Evolutionary conservation across 2,797 vertebrate species (phyloP).

Genomic region (Urosaurus nigricauda): DNA sequence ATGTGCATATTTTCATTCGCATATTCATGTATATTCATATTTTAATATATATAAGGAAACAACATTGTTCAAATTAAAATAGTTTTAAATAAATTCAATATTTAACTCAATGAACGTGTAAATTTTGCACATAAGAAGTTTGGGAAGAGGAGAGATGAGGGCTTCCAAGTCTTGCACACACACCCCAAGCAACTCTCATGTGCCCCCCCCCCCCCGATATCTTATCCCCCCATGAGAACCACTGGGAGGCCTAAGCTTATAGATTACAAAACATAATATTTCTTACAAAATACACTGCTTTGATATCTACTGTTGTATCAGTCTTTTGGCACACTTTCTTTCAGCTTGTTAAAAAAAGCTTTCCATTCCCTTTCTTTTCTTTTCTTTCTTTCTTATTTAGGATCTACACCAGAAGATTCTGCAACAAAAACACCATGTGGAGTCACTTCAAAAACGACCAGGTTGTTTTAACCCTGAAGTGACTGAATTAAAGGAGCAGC

Average conservation of each 20-base stretch:
- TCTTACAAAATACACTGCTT: not conserved
- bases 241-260: not conserved
- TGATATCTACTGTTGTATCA: not conserved
- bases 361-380: not conserved
- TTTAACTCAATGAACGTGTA: no score
- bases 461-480: slow-evolving; percentile 84
- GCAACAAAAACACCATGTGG: slow-evolving; percentile 86
- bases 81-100: no score
- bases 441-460: slow-evolving; percentile 85
- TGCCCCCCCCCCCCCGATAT: no score
- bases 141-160: no score
- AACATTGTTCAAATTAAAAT: no score
- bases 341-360: not conserved
- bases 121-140: no score
- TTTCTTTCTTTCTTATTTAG: slow-evolving; percentile 70
- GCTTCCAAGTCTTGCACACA: no score
- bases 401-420: slow-evolving; percentile 86
- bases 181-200: no score
- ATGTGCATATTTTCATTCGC: no score
- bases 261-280: not conserved
- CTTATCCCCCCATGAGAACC: no score
- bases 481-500: slow-evolving; percentile 84
- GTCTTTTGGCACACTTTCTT: slow-evolving; percentile 7
- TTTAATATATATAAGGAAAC: no score
- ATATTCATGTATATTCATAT: no score